Percentiles rank a stretch among this genome's conserved stretches.
phyloP scores from a whole-genome alignment of 2,113 vertebrate species.

The Anoplopoma fimbria region DNA sequence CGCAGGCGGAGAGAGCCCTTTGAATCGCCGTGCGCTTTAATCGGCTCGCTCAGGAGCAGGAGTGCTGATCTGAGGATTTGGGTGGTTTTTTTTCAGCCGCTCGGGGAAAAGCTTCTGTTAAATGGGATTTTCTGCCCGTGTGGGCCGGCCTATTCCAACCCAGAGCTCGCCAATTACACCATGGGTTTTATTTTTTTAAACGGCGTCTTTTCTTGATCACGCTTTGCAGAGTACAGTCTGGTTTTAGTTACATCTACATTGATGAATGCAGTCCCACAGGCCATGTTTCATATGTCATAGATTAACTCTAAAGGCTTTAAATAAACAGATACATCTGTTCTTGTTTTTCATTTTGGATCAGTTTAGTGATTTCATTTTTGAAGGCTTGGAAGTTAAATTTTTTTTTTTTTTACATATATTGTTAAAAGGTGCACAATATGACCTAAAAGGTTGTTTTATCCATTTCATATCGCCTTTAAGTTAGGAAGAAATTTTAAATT shows the following conservation, averaged over 20 bases:
- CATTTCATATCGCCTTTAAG: too few relatives aligned
- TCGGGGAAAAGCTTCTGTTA: constrained; percentile 42
- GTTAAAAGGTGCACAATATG: too few relatives aligned
- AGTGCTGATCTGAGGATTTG: constrained; percentile 70
- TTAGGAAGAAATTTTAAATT: too few relatives aligned
- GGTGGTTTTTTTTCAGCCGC: constrained; percentile 2
- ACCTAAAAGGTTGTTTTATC: too few relatives aligned
- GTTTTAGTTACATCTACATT: neutral
- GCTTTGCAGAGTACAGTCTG: neutral
- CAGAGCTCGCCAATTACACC: constrained; percentile 37
- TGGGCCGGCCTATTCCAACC: constrained; percentile 27
- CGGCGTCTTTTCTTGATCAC: constrained; percentile 29
- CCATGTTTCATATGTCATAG: neutral
- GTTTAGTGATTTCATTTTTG: too few relatives aligned
- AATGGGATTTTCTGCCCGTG: constrained; percentile 65
- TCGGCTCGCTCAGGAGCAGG: constrained; percentile 53
- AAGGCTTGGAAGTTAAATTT: too few relatives aligned
- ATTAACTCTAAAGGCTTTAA: neutral
- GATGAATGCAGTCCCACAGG: neutral
- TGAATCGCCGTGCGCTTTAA: constrained; percentile 58
- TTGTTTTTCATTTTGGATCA: too few relatives aligned
- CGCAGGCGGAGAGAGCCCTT: constrained; percentile 30
- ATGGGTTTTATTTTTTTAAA: neutral
- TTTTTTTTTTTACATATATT: too few relatives aligned
- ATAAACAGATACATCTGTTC: neutral